phyloP scores from a whole-genome alignment of 2,797 vertebrate genomes.

The Lates japonicus region DNA sequence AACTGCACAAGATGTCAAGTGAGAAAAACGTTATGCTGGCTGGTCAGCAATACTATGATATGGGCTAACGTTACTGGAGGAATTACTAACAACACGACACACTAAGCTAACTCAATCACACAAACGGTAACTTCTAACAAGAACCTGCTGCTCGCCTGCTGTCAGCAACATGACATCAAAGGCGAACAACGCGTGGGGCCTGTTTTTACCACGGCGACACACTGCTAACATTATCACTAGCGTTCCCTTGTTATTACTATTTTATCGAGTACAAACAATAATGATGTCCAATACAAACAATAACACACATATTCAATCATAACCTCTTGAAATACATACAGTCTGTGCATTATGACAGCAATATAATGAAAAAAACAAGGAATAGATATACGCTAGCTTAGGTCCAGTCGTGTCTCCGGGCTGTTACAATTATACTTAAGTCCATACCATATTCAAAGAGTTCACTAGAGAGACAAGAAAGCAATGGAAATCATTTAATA shows the following conservation, averaged over 20 bases:
- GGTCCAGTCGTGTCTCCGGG: not conserved
- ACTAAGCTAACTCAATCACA: not conserved
- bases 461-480: fast-evolving
- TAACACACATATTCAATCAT: fast-evolving
- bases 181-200: constrained; percentile 75
- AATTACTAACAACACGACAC: not conserved
- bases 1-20: constrained; percentile 9
- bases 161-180: constrained; percentile 71
- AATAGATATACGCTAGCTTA: not conserved
- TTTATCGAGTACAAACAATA: not conserved
- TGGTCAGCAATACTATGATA: not conserved
- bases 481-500: not conserved
- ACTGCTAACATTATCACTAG: constrained; percentile 32
- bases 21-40: not conserved
- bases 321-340: not conserved
- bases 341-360: not conserved
- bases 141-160: constrained; percentile 38
- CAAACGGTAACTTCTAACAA: not conserved
- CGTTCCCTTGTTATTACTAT: not conserved
- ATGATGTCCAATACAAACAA: not conserved
- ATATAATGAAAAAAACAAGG: not conserved
- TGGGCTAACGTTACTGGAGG: fast-evolving
- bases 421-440: not conserved
- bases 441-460: fast-evolving
- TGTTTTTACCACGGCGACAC: constrained; percentile 48